Evolutionary conservation across 2,797 vertebrate genomes (phyloP), one percentile per base, ranked within the genome.

Genomic region (Leptodactylus fallax): DNA sequence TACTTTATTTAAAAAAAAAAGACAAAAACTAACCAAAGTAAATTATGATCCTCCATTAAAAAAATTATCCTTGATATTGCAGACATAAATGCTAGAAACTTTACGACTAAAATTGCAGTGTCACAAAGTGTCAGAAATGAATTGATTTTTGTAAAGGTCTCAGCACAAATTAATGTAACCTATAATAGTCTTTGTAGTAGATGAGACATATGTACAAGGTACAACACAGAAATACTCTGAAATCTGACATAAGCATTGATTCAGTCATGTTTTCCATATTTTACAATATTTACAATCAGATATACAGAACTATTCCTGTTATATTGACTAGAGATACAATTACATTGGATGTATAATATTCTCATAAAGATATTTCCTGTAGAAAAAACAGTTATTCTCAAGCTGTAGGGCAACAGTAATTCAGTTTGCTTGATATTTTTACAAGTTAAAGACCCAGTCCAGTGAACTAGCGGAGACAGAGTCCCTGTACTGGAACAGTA

Each of bases 131-230:
- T 69, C 25, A 53, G 36, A 82, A 63, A 49, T 6, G 3, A 25
- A 82, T 69, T 53, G 80, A 69, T 82, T 82, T 82, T 53, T 82
- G 47, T 69, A 23, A 63, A 63, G 36, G 60, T 51, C 58, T 51
- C 21, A 51, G 8, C 58, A 61, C 61, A 51, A 60, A 51, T 81
- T 65, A 25, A 1, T 69, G 61, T 27, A 53, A 67, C 16, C 9
- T 55, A 51, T 25, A 19, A 23, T 53, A 69, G 51, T 67, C 6
- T 27, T n/a, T 58, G n/a, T 79, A 55, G n/a, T 36, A 27, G 2
- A 76, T 53, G 16, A 21, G 9, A 16, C 12, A 36, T n/a, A n/a
- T 27, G 12, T 69, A 16, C 12, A 69, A 69, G 65, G 23, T 69
- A 27, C 12, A 7, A 69, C 10, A 11, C 13, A 7, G 23, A 69